These are phyloP conservation scores for Numida meleagris DNA, from an alignment of 2,113 vertebrate species.

Conservation along the genomic window DNA sequence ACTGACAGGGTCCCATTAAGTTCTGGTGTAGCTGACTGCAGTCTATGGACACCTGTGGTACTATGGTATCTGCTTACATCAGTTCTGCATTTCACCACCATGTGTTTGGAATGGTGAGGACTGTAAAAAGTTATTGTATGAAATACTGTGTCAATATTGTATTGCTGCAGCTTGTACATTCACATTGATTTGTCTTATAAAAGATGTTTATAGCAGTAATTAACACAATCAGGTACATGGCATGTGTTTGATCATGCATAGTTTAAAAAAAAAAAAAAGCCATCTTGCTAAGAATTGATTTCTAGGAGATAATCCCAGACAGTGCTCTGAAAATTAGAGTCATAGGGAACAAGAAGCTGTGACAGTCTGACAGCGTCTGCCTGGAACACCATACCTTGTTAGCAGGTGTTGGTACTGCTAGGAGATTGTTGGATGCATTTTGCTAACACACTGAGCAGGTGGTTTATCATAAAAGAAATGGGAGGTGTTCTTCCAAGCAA, in stretches of 20 bases:
- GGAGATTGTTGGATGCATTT: slow-evolving; percentile 14
- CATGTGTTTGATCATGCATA: neutral
- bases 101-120: neutral
- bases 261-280: neutral
- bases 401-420: slow-evolving; percentile 44
- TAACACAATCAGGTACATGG: neutral
- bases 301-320: slow-evolving; percentile 40
- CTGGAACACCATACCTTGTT: slow-evolving; percentile 19
- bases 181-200: neutral
- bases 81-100: neutral
- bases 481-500: slow-evolving; percentile 9
- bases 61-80: neutral
- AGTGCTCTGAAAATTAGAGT: slow-evolving; percentile 43
- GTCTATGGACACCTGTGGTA: neutral
- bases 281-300: slow-evolving; percentile 52
- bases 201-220: slow-evolving; percentile 31
- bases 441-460: neutral
- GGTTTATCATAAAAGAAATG: neutral
- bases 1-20: neutral
- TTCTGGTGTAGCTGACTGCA: neutral
- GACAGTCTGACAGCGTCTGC: slow-evolving; percentile 20
- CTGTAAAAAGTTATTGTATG: slow-evolving; percentile 19
- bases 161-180: neutral
- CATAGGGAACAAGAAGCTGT: slow-evolving; percentile 38
- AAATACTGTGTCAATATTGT: slow-evolving; percentile 1